Percentiles rank a stretch among this genome's conserved stretches.
phyloP scores from a whole-genome alignment of 2,113 vertebrate genomes.

The Apaloderma vittatum region DNA sequence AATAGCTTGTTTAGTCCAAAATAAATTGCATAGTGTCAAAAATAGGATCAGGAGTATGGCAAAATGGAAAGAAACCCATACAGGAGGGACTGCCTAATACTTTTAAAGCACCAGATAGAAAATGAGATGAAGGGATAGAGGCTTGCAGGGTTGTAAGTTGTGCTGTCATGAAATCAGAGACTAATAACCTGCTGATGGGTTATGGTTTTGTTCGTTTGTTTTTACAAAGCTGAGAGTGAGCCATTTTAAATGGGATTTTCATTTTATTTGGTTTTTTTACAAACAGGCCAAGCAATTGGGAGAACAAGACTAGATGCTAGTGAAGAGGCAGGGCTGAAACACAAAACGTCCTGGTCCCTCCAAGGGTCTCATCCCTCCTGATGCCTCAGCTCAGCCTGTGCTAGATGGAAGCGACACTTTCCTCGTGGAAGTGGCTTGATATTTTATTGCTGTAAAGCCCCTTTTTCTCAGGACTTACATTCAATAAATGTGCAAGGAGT shows the following conservation, averaged over 20 bases:
- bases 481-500: not conserved
- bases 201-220: not conserved
- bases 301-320: not conserved
- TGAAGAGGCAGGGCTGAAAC: not conserved
- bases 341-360: not conserved
- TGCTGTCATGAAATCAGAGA: not conserved
- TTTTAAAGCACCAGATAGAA: not conserved
- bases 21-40: not conserved
- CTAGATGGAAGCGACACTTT: too few species aligned
- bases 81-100: not conserved
- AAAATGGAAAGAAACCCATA: not conserved
- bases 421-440: fast-evolving
- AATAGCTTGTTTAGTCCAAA: not conserved
- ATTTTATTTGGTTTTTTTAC: not conserved
- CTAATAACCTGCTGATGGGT: not conserved
- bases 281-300: not conserved
- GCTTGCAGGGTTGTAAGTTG: not conserved
- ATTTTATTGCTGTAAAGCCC: not conserved
- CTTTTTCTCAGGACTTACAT: not conserved
- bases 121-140: not conserved
- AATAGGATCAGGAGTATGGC: not conserved
- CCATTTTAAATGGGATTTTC: not conserved
- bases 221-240: not conserved
- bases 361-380: fast-evolving
- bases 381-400: not conserved